Evolutionary conservation across 2,888 invertebrate genomes (phyloP).

Genomic region (Apodemia mormo): DNA sequence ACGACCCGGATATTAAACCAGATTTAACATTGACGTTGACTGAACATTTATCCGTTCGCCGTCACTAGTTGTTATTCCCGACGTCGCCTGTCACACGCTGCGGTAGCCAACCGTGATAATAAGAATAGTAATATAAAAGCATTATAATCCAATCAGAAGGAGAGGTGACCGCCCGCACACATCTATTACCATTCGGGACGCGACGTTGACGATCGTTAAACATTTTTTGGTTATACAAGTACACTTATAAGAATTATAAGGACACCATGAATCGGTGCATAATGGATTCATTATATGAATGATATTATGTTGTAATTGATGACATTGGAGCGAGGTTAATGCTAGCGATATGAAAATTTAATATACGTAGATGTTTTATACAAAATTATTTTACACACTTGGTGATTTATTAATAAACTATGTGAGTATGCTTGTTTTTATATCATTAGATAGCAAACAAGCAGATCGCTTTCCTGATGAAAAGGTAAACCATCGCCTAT

Average conservation of each 20-base stretch:
- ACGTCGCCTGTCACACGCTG: constrained; percentile 65
- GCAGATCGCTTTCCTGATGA: no score
- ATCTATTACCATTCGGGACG: constrained; percentile 69
- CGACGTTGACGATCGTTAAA: constrained; percentile 65
- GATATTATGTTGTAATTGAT: constrained; percentile 1
- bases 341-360: not conserved
- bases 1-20: constrained; percentile 39
- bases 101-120: constrained; percentile 73
- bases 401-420: no score
- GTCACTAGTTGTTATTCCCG: constrained; percentile 68
- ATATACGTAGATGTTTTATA: not conserved
- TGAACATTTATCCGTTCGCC: constrained; percentile 29
- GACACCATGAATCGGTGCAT: constrained; percentile 32
- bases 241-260: constrained; percentile 46
- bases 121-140: constrained; percentile 79
- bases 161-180: constrained; percentile 73
- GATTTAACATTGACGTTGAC: constrained; percentile 28
- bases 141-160: constrained; percentile 79
- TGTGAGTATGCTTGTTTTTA: no score
- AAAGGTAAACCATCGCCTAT: no score
- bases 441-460: no score
- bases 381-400: no score
- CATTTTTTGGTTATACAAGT: constrained; percentile 62
- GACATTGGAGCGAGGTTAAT: not conserved
- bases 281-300: constrained; percentile 29